phyloP scores from a whole-genome alignment of 2,113 vertebrate species.

The Pterocles gutturalis region DNA sequence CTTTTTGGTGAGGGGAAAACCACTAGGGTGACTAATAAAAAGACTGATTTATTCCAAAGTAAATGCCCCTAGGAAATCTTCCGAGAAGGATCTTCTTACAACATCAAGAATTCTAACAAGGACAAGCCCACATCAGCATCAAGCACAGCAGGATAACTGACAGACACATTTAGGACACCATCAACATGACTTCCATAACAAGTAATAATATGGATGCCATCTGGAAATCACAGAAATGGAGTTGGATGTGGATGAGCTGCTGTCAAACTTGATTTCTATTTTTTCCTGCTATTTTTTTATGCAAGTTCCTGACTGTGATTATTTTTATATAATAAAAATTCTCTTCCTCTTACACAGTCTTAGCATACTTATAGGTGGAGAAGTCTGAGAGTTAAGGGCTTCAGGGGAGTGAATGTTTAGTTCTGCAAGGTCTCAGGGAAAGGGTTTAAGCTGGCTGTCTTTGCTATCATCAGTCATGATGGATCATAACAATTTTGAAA shows the following conservation, averaged over 20 bases:
- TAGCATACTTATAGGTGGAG: not conserved
- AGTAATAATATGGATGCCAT: conserved; percentile 46
- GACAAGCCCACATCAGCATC: conserved; percentile 35
- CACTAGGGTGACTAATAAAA: not conserved
- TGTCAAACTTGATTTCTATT: conserved; percentile 20
- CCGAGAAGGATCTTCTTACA: not conserved
- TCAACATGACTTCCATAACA: conserved; percentile 46
- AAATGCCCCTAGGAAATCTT: not conserved
- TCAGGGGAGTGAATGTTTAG: accelerated
- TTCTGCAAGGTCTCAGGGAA: not conserved
- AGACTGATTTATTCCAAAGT: not conserved
- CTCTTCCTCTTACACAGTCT: not conserved
- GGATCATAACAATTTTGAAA: not conserved
- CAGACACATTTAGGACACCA: conserved; percentile 55
- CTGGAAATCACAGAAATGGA: conserved; percentile 51
- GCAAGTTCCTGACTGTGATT: not conserved
- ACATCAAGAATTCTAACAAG: conserved; percentile 25
- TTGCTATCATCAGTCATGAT: not conserved
- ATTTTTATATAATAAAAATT: conserved; percentile 23
- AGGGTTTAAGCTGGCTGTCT: not conserved
- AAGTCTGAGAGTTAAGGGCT: not conserved
- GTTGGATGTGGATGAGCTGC: conserved; percentile 32
- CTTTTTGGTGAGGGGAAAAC: not conserved
- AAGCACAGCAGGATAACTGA: conserved; percentile 9
- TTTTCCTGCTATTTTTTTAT: conserved; percentile 40